Evolutionary conservation across 2,888 invertebrate species (phyloP), one percentile per base, ranked within the genome.

Genomic region (Noctua fimbriata): DNA sequence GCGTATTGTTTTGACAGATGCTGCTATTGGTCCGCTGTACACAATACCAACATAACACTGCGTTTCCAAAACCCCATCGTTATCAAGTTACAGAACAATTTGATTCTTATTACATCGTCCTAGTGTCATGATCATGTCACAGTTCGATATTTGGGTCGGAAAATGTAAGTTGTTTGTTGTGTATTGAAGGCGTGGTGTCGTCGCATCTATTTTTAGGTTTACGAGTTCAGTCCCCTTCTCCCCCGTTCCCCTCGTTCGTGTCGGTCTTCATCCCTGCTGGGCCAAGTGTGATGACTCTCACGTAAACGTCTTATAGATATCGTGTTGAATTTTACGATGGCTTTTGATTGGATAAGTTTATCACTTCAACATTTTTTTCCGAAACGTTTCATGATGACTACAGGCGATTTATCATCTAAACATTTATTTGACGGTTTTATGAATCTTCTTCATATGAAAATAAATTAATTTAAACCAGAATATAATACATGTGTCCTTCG

Each of bases 181-280:
- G 87, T 90, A 88, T 88, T 81, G 89, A 90, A 91, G 91, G 91
- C 93, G 93, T 91, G 91, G 92, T 94, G 94, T 94, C 91, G 93
- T 91, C 91, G 92, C 90, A 90, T 94, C 94, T 96, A 96, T 96
- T 96, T 96, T 95, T 95, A 95, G 94, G 93, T 96, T 96, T 95
- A 96, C 94, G 95, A 92, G 95, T 94, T 95, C 94, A 94, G 92
- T 95, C 93, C 94, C 94, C 95, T 92, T 89, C 85, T 88, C 91
- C 92, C 90, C 91, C 80, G 83, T 87, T 91, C 92, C 92, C 93
- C 88, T 88, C 82, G 85, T 81, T 73, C 70, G 69, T 76, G 79
- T 80, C 76, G 72, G 79, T 80, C 85, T 90, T 91, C 90, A 92
- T 91, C 92, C 90, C 90, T 87, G 86, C 87, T 87, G 82, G 80